phyloP scores from a whole-genome alignment of 1,140 invertebrate species.

The Lithobius niger region DNA sequence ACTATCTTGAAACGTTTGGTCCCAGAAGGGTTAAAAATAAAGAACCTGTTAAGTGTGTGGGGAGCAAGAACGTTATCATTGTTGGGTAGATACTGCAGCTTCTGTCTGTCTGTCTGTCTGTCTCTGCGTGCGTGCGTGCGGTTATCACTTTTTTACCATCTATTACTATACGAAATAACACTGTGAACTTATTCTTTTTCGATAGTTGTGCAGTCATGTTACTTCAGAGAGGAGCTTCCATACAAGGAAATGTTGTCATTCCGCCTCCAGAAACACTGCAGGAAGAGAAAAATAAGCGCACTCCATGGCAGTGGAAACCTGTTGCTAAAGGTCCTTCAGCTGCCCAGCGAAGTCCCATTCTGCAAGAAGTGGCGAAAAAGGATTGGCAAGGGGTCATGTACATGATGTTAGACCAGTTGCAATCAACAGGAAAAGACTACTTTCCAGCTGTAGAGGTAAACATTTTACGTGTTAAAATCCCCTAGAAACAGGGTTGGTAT shows the following conservation, averaged over 20 bases:
- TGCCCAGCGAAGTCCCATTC: not conserved
- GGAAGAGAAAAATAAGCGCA: slow-evolving; percentile 18
- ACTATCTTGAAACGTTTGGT: no score
- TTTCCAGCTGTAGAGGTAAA: slow-evolving; percentile 23
- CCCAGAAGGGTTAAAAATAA: no score
- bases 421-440: slow-evolving; percentile 16
- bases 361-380: slow-evolving; percentile 24
- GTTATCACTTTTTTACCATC: no score
- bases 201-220: slow-evolving; percentile 34
- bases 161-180: no score
- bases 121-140: no score
- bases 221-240: slow-evolving; percentile 32
- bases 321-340: slow-evolving; percentile 11
- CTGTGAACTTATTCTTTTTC: no score
- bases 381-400: slow-evolving; percentile 31
- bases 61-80: no score
- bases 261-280: not conserved
- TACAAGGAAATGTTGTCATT: slow-evolving; percentile 23
- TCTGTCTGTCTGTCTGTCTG: no score
- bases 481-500: not conserved
- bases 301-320: slow-evolving; percentile 25
- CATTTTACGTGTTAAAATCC: not conserved
- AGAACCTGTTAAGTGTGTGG: no score
- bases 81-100: no score
- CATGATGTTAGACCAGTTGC: slow-evolving; percentile 25